Conservation (phyloP, 2,888 invertebrate genomes). For the Frankliniella intonsa region DNA sequence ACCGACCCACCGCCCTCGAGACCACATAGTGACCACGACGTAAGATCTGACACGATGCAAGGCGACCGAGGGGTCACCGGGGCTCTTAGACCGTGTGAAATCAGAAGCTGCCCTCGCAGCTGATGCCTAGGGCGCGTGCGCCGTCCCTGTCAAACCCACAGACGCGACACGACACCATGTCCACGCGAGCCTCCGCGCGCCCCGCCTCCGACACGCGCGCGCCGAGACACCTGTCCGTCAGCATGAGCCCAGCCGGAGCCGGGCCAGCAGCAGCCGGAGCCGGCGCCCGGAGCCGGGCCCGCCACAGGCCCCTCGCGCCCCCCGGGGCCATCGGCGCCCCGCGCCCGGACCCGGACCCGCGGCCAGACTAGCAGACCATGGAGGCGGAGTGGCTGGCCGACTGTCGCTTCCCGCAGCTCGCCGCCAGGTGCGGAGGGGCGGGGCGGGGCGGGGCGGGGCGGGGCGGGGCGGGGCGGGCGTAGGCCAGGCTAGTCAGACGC, state of each 20-base stretch:
- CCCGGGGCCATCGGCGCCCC: neutral
- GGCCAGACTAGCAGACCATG: neutral
- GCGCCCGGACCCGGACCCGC: neutral
- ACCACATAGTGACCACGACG: too few relatives aligned
- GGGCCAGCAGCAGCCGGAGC: neutral
- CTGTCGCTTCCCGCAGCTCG: neutral
- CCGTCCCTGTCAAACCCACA: too few relatives aligned
- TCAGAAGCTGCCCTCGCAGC: too few relatives aligned
- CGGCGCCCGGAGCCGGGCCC: neutral
- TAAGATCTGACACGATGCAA: too few relatives aligned
- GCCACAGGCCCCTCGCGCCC: too few relatives aligned
- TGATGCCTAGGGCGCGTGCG: too few relatives aligned
- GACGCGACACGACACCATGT: too few relatives aligned
- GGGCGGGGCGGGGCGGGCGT: neutral
- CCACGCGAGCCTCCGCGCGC: too few relatives aligned
- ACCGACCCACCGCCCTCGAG: too few relatives aligned
- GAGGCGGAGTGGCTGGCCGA: conserved; percentile 9
- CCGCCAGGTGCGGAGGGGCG: neutral
- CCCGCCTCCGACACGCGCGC: too few relatives aligned
- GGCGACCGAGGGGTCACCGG: too few relatives aligned
- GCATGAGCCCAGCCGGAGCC: neutral
- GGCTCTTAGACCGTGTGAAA: too few relatives aligned
- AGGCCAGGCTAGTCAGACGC: neutral
- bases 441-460: neutral
- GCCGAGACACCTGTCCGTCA: neutral